phyloP scores from a whole-genome alignment of 1,140 invertebrate species.

The Danaus plexippus region DNA sequence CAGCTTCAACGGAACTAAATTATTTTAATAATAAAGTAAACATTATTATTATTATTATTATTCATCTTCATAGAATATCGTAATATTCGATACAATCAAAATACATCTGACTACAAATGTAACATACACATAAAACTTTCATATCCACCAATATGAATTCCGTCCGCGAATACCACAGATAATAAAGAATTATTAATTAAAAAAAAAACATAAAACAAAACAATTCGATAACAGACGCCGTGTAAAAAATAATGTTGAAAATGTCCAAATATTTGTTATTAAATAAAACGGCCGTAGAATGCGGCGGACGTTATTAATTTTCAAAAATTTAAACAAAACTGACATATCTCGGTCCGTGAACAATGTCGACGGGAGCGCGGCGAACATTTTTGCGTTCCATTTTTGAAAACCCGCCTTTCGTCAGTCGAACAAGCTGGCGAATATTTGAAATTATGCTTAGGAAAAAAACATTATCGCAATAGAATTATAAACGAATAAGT shows the following conservation, averaged over 20 bases:
- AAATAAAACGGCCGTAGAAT: slow-evolving; percentile 31
- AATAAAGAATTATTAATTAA: slow-evolving; percentile 17
- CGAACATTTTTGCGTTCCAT: slow-evolving; percentile 44
- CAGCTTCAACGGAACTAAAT: too few species aligned
- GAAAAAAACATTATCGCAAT: too few species aligned
- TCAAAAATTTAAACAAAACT: slow-evolving; percentile 66
- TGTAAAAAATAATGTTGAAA: slow-evolving; percentile 22
- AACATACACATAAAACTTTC: background rate
- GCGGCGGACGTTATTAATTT: slow-evolving; percentile 57
- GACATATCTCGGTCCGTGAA: slow-evolving; percentile 55
- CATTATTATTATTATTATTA: too few species aligned
- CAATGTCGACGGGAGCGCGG: slow-evolving; percentile 41
- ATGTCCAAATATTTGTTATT: slow-evolving; percentile 62
- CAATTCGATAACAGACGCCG: slow-evolving; percentile 13
- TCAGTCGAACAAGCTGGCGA: too few species aligned
- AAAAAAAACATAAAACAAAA: slow-evolving; percentile 22
- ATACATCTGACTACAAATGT: background rate
- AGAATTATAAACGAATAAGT: too few species aligned
- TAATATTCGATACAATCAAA: too few species aligned
- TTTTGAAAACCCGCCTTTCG: slow-evolving; percentile 14
- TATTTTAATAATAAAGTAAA: too few species aligned
- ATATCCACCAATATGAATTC: too few species aligned
- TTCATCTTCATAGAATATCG: too few species aligned
- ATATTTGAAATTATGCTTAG: too few species aligned
- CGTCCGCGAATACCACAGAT: slow-evolving; percentile 1